Evolutionary conservation across 2,888 invertebrate genomes (phyloP).

Genomic region (Augochlorella aurata): DNA sequence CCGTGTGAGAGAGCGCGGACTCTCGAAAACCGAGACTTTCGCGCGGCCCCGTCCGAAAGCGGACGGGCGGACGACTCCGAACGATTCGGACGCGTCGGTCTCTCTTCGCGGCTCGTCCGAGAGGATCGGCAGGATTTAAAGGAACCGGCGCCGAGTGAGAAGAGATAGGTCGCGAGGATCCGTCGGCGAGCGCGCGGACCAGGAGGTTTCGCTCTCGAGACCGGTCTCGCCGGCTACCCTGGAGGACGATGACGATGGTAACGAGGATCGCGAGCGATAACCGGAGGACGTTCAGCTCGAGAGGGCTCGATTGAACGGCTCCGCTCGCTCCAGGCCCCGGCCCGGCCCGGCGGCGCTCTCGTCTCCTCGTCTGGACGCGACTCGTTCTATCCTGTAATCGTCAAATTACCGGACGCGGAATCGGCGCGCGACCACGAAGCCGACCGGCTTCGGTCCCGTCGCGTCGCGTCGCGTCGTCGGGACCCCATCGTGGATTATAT

Average conservation of each 20-base stretch:
- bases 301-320: slow-evolving; percentile 80
- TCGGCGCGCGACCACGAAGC: not conserved
- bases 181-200: slow-evolving; percentile 1
- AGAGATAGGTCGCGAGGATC: not conserved
- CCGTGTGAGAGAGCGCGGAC: slow-evolving; percentile 23
- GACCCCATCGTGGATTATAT: slow-evolving; percentile 42
- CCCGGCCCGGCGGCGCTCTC: not conserved
- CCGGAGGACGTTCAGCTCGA: slow-evolving; percentile 57
- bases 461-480: slow-evolving; percentile 59
- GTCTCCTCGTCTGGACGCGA: not conserved
- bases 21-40: slow-evolving; percentile 22
- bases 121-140: no score
- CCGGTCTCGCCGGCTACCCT: slow-evolving; percentile 29
- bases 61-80: not conserved
- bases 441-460: slow-evolving; percentile 32
- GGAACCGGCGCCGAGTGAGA: not conserved
- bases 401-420: no score
- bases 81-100: no score
- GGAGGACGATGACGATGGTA: slow-evolving; percentile 50
- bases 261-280: slow-evolving; percentile 52
- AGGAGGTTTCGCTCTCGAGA: not conserved
- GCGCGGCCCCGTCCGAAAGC: slow-evolving; percentile 9
- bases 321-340: slow-evolving; percentile 76
- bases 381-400: not conserved
- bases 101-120: no score